phyloP scores from a whole-genome alignment of 2,888 invertebrate genomes.

The Prenolepis imparis region DNA sequence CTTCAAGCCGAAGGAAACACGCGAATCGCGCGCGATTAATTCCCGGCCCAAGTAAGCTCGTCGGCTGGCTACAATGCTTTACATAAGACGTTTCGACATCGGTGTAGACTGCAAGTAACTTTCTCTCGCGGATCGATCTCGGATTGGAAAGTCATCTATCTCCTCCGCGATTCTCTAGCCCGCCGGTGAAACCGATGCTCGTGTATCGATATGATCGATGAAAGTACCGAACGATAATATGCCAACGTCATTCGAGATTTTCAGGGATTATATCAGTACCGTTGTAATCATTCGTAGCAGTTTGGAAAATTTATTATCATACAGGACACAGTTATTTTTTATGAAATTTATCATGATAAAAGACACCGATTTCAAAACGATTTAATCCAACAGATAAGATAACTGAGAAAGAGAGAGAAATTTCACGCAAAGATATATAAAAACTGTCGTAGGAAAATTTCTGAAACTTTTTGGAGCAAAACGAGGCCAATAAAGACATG shows the following conservation, averaged over 20 bases:
- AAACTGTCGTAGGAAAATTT: not conserved
- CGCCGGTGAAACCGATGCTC: constrained; percentile 65
- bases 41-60: not conserved
- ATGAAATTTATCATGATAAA: constrained; percentile 4
- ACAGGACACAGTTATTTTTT: constrained; percentile 11
- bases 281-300: not conserved
- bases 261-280: not conserved
- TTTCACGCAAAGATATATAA: not conserved
- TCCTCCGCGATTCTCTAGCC: constrained; percentile 53
- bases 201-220: constrained; percentile 46
- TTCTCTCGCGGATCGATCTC: constrained; percentile 73
- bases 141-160: constrained; percentile 66
- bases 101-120: constrained; percentile 64
- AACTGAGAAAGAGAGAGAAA: not conserved
- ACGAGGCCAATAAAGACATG: not conserved
- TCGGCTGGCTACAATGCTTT: constrained; percentile 55
- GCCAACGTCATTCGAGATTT: not conserved
- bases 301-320: not conserved
- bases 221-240: constrained; percentile 15
- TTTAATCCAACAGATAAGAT: not conserved
- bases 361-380: not conserved
- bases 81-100: constrained; percentile 73
- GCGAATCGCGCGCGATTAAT: constrained; percentile 36
- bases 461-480: not conserved
- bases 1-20: constrained; percentile 1